Evolutionary conservation across 2,888 invertebrate species (phyloP), one percentile per base, ranked within the genome.

Genomic region (Caenorhabditis drosophilae): DNA sequence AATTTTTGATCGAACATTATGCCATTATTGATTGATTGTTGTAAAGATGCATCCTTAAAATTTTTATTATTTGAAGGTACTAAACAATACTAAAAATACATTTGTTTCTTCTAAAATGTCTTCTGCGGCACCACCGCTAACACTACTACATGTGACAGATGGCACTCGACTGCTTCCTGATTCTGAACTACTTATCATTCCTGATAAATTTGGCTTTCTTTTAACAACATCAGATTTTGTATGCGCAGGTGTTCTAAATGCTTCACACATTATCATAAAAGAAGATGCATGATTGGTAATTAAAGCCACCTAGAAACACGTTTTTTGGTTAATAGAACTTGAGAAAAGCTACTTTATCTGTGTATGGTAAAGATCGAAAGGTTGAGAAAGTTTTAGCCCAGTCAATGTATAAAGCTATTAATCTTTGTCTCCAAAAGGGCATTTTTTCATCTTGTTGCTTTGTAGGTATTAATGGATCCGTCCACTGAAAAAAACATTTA

Each of bases 251-350:
- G 81, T 81, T 2, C 81, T 75, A 46, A 81, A 81, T 15, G 82
- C 82, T 62, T 82, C 82, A 49, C 81, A 81, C 79, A 82, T 81
- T 11, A 82, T 82, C 78, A 82, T 79, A 49, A 79, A 82, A 9
- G 78, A 78, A 27, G 74, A 74, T 2, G 82, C 81, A 59, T 82
- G 82, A 63, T 82, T 82, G 9, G 76, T 82, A 23, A 82, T 79
- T 50, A 82, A 64, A 4, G 80, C 81, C 42, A 80, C 72, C 79
- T 77, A 51, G 44, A 74, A 40, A 18, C 11, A 20, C 18, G 15
- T 26, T 46, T 26, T 27, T 6, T 15, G 11, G n/a, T 12, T 20
- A 16, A 23, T 6, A 2, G 16, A 12, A 16, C 40, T 50, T n/a
- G 3, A 15, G 2, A 23, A 16, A 22, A n/a, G 4, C n/a, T 9